A percentile compares a stretch with the other conserved stretches of the same genome.
Evolutionary conservation across 2,797 vertebrate genomes (phyloP).

Genomic region (Crocidura indochinensis): DNA sequence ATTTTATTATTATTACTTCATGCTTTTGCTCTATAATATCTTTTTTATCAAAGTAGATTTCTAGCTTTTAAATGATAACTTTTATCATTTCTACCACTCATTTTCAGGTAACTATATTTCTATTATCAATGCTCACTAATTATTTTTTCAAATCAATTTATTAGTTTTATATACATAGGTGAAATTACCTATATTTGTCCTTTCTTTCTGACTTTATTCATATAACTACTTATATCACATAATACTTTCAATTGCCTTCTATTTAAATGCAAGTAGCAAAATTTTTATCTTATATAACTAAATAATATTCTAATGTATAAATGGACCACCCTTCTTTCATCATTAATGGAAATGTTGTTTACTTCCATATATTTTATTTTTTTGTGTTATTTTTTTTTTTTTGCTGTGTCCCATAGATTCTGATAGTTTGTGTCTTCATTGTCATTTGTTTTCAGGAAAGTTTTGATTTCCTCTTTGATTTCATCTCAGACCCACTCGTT

Average conservation of each 20-base stretch:
- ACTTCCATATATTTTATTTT: no score
- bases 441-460: no score
- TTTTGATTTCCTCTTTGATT: no score
- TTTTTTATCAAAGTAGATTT: no score
- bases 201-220: background rate
- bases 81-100: no score
- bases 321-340: background rate
- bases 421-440: no score
- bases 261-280: background rate
- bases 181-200: background rate
- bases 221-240: background rate
- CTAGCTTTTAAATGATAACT: no score
- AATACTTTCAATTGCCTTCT: background rate
- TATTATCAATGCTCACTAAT: background rate
- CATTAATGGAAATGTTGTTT: no score
- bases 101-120: background rate
- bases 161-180: background rate
- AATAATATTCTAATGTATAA: background rate
- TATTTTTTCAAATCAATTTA: background rate
- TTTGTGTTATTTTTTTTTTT: background rate
- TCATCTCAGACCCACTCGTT: no score
- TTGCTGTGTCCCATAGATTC: no score
- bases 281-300: background rate
- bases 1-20: no score
- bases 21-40: no score